Base-by-base conservation (phyloP, 2,888 invertebrate species). In the Gandaritis pyraliata region DNA sequence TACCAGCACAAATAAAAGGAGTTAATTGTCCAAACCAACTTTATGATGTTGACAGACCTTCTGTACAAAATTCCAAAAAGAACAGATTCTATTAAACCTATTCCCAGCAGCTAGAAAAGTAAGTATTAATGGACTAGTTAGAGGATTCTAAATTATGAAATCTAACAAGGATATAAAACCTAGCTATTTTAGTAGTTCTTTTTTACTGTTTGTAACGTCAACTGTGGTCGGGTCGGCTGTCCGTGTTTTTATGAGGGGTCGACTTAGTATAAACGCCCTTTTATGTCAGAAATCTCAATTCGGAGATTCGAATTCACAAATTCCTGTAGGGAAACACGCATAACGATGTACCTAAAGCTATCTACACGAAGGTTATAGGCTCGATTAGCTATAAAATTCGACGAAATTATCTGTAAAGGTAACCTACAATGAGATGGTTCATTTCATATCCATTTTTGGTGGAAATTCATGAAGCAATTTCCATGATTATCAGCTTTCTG, bases 211-310 rank as follows among this genome's bases (percentile, higher is more conserved):
- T 57, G 7, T 36, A 36, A 33, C 1, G 12, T 2, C 30, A 49
- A 33, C 57, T 60, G 54, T 43, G 63, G 29, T 2, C 48, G 64
- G 50, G 58, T 63, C 58, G 59, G 52, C 43, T 50, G 62, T 63
- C 61, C 62, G 59, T 59, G 58, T 51, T 70, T 70, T 71, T 71
- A 70, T 65, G 62, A 66, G 56, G 64, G 68, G 53, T 69, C 59
- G 65, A 65, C 61, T 66, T 67, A 64, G 60, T 60, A 61, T 41
- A 39, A 67, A 64, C 50, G 64, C 55, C 53, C 59, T 66, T 71
- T 69, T 68, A 62, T 68, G 51, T 63, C 55, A 56, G 56, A 66
- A 69, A 72, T 66, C 69, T 66, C 60, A 70, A 67, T 71, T 67
- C 16, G 10, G 50, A 56, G 41, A 57, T 54, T 64, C 45, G 51